phyloP scores from a whole-genome alignment of 2,797 vertebrate genomes.

The Setipinna tenuifilis region DNA sequence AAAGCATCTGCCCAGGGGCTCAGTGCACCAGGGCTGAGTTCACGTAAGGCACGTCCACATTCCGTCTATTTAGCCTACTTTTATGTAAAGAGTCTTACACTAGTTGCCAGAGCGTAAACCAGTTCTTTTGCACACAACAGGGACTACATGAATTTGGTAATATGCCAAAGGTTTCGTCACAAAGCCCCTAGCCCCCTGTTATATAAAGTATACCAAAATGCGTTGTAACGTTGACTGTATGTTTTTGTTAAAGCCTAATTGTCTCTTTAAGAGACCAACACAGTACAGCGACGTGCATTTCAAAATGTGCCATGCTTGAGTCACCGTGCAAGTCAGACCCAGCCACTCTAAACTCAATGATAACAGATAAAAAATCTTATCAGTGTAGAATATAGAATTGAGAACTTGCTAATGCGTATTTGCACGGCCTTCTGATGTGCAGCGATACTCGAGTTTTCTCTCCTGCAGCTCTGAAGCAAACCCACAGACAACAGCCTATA shows the following conservation, averaged over 20 bases:
- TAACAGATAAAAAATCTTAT: not conserved
- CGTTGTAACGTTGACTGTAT: not conserved
- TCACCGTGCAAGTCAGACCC: not conserved
- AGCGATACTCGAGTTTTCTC: not conserved
- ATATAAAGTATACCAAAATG: not conserved
- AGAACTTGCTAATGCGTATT: not conserved
- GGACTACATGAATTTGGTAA: too few relatives aligned
- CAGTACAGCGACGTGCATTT: conserved; percentile 13
- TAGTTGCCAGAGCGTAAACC: too few relatives aligned
- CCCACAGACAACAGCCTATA: not conserved
- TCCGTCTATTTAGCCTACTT: not conserved
- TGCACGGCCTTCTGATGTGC: not conserved
- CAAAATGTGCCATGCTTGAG: not conserved
- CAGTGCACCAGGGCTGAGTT: not conserved
- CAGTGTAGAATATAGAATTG: not conserved
- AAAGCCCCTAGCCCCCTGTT: too few relatives aligned
- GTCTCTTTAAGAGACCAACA: conserved; percentile 24
- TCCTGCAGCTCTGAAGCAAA: not conserved
- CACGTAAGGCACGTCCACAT: not conserved
- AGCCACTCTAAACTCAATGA: not conserved
- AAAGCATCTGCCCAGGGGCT: not conserved
- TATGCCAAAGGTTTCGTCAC: too few relatives aligned
- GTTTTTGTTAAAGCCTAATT: not conserved
- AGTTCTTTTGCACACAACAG: not conserved
- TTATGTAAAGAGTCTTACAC: too few relatives aligned